These are phyloP conservation scores for Tamias sibiricus DNA, from an alignment of 2,113 vertebrate species.

Conservation along the genomic window DNA sequence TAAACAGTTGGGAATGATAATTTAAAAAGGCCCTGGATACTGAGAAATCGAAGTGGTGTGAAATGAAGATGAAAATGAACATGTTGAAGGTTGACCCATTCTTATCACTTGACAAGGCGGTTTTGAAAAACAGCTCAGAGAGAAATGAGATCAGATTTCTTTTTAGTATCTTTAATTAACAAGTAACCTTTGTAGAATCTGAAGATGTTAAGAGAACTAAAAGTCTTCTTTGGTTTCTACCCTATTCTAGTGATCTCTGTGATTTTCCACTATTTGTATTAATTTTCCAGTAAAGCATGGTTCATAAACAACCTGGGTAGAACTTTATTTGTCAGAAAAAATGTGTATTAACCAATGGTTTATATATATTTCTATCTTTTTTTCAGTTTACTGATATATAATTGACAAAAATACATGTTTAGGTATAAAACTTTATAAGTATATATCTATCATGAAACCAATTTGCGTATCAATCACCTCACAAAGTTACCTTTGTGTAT, in stretches of 20 bases:
- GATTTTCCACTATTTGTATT: neutral
- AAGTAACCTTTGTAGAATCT: neutral
- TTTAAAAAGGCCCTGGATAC: neutral
- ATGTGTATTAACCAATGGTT: neutral
- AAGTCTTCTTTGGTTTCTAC: neutral
- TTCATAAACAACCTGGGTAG: neutral
- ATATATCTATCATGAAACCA: neutral
- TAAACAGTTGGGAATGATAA: neutral
- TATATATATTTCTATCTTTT: neutral
- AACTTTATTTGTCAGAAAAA: slow-evolving; percentile 1
- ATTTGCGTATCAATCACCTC: neutral
- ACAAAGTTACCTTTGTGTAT: neutral
- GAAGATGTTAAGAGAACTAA: neutral
- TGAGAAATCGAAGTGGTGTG: neutral
- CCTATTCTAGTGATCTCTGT: neutral
- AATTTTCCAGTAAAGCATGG: neutral
- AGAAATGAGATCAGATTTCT: neutral
- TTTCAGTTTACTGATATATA: neutral
- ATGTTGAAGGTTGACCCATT: neutral
- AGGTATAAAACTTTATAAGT: neutral
- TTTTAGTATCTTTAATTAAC: neutral
- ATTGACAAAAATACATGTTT: neutral
- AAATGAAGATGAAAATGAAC: neutral
- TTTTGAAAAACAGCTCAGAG: neutral
- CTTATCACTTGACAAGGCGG: neutral